A percentile compares a stretch with the other conserved stretches of the same genome.
phyloP scores from a whole-genome alignment of 2,797 vertebrate genomes.

The Cryptoblepharus egeriae region DNA sequence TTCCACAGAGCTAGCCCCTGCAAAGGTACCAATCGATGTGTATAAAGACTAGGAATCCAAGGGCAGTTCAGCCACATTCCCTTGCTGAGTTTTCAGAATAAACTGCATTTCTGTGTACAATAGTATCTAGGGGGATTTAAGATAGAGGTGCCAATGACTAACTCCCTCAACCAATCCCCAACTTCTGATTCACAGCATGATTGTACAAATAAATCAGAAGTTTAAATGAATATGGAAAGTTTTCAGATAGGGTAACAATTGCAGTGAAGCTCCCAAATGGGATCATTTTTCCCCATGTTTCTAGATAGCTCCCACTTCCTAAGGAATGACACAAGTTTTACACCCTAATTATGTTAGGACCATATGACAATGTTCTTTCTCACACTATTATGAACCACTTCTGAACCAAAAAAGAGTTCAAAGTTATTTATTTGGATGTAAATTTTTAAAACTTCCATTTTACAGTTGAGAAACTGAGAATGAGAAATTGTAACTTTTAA shows the following conservation, averaged over 20 bases:
- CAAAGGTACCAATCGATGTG: background rate
- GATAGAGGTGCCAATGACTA: background rate
- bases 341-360: background rate
- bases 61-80: background rate
- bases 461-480: background rate
- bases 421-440: too few species aligned
- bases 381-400: background rate
- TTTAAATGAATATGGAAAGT: background rate
- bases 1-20: too few species aligned
- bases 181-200: background rate
- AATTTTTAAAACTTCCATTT: background rate
- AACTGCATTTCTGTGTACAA: background rate
- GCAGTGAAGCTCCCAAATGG: background rate
- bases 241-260: background rate
- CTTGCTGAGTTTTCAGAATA: too few species aligned
- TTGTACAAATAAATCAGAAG: background rate
- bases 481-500: background rate
- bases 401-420: too few species aligned
- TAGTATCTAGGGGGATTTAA: background rate
- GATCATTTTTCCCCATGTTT: background rate
- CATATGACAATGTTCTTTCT: too few species aligned
- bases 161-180: background rate
- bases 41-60: background rate
- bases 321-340: background rate
- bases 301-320: background rate